phyloP scores from a whole-genome alignment of 2,888 invertebrate genomes.

The Yponomeuta cagnagella region DNA sequence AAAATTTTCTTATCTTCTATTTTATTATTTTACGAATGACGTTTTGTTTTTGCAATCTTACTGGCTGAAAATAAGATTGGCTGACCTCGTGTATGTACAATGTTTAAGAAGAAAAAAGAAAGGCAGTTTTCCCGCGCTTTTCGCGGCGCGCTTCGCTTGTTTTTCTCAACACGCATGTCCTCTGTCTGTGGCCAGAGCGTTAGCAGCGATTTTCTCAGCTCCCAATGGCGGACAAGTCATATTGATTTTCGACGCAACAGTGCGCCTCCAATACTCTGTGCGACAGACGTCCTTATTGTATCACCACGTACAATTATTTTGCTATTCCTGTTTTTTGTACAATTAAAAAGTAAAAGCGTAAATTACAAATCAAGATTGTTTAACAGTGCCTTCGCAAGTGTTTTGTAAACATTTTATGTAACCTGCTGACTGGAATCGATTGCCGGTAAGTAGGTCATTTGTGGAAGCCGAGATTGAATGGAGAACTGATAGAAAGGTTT shows the following conservation, averaged over 20 bases:
- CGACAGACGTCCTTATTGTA: constrained; percentile 35
- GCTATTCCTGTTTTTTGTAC: constrained; percentile 24
- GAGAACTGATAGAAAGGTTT: neutral
- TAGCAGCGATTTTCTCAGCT: constrained; percentile 38
- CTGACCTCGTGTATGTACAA: neutral
- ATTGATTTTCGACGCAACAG: constrained; percentile 62
- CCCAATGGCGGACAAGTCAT: constrained; percentile 39
- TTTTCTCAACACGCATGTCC: constrained; percentile 58
- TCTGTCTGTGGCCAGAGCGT: constrained; percentile 19
- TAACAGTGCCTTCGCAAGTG: constrained; percentile 50
- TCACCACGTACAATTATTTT: constrained; percentile 38
- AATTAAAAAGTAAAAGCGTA: constrained; percentile 23
- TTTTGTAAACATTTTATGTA: constrained; percentile 30
- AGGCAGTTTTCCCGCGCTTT: constrained; percentile 61
- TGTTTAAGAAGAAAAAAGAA: constrained; percentile 41
- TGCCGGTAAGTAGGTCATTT: constrained; percentile 40
- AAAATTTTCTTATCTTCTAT: too few species aligned
- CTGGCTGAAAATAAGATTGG: neutral
- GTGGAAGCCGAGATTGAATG: constrained; percentile 17
- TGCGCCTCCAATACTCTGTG: constrained; percentile 42
- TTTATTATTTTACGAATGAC: neutral
- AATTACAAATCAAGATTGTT: neutral
- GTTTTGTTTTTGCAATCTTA: neutral
- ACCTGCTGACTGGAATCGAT: constrained; percentile 29
- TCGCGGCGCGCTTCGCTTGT: constrained; percentile 26